Conservation (phyloP, 2,113 vertebrate species). For the Pteruthius melanotis region DNA sequence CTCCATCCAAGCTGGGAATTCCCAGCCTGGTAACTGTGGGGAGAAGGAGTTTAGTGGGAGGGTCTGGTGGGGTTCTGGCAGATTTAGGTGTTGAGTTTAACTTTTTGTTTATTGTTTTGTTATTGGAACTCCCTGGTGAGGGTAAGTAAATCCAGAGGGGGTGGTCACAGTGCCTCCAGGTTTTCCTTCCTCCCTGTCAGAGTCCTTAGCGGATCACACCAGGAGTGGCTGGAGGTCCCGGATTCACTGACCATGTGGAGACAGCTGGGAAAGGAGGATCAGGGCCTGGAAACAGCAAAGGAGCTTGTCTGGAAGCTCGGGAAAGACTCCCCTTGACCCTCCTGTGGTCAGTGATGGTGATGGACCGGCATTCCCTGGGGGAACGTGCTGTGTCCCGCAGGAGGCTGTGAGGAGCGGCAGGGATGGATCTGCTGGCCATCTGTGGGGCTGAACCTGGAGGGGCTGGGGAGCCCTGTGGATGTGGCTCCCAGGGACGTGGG, state of each 20-base stretch:
- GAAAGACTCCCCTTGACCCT: rapidly evolving
- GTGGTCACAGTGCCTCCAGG: rapidly evolving
- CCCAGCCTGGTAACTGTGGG: rapidly evolving
- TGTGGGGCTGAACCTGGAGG: too few species aligned
- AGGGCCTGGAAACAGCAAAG: background rate
- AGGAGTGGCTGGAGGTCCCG: background rate
- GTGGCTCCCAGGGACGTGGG: background rate
- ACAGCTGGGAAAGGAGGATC: background rate
- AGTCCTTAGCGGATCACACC: background rate
- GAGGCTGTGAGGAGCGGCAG: background rate
- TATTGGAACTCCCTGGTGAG: background rate
- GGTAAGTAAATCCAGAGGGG: background rate
- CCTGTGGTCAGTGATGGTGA: background rate
- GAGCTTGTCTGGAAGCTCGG: background rate
- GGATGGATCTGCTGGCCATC: too few species aligned
- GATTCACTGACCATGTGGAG: background rate
- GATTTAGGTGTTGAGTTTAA: background rate
- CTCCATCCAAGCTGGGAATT: background rate
- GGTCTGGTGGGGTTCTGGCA: background rate
- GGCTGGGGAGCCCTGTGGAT: background rate
- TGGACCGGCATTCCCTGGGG: background rate
- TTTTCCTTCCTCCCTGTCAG: background rate
- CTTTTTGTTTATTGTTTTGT: background rate
- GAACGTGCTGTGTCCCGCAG: background rate
- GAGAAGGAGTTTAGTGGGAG: background rate